Conservation (phyloP, 2,113 vertebrate species). For the Synchiropus splendidus region DNA sequence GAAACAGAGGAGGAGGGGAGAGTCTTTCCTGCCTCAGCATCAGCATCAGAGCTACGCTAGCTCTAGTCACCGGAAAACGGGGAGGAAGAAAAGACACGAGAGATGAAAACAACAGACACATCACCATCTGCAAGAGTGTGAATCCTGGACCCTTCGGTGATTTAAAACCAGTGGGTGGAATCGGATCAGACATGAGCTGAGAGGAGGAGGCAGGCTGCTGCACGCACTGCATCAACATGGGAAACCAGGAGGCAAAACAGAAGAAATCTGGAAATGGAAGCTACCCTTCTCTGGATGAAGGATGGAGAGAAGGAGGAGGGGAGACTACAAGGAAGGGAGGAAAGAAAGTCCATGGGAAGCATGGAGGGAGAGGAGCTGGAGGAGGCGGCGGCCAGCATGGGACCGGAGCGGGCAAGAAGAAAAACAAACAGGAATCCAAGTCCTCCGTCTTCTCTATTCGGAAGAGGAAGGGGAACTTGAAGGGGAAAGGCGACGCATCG, state of each 20-base stretch:
- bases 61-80: constrained; percentile 53
- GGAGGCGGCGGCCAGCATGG: constrained; percentile 56
- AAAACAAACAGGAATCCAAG: constrained; percentile 80
- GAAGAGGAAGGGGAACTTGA: constrained; percentile 80
- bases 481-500: constrained; percentile 68
- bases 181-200: constrained; percentile 71
- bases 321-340: constrained; percentile 80
- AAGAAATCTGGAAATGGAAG: constrained; percentile 73
- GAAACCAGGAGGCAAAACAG: constrained; percentile 93
- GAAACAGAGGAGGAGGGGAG: constrained; percentile 41
- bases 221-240: constrained; percentile 72
- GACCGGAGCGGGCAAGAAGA: constrained; percentile 68
- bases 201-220: constrained; percentile 16
- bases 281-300: constrained; percentile 70
- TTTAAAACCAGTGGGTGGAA: neutral
- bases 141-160: no score
- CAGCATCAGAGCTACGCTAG: constrained; percentile 44
- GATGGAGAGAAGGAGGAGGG: constrained; percentile 69
- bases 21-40: constrained; percentile 60
- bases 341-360: constrained; percentile 75
- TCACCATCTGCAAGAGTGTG: no score
- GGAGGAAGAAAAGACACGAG: constrained; percentile 10
- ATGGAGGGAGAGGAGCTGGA: constrained; percentile 67
- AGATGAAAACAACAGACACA: no score
- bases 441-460: constrained; percentile 89